A percentile compares a stretch with the other conserved stretches of the same genome.
Evolutionary conservation across 2,888 invertebrate species (phyloP).

Genomic region (Halictus ligatus): DNA sequence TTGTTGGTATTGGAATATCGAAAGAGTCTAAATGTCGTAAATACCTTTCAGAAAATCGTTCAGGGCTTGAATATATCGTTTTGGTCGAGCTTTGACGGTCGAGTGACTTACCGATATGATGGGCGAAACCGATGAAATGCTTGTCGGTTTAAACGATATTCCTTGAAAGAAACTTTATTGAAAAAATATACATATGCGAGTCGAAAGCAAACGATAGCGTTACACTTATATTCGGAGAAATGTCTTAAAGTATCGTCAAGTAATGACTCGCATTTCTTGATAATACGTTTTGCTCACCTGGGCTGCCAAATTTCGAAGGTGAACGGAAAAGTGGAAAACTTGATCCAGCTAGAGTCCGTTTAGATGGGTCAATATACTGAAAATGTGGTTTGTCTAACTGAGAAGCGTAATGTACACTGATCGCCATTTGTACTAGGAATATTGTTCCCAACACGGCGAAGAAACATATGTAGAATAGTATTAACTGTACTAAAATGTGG

Average conservation of each 20-base stretch:
- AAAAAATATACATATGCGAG: not conserved
- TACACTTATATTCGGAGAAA: too few relatives aligned
- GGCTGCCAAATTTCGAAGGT: conserved; percentile 61
- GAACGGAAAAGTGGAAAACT: conserved; percentile 44
- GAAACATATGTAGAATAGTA: conserved; percentile 78
- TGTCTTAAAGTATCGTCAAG: not conserved
- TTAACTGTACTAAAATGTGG: conserved; percentile 67
- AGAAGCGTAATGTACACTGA: conserved; percentile 71
- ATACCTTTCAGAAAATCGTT: conserved; percentile 71
- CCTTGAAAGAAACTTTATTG: conserved; percentile 61
- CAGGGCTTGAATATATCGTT: conserved; percentile 69
- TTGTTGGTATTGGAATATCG: not conserved
- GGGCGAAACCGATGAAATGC: conserved; percentile 69
- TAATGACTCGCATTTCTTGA: not conserved
- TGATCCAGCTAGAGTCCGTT: not conserved
- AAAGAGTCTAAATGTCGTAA: not conserved
- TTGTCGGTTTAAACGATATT: conserved; percentile 73
- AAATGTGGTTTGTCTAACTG: conserved; percentile 73
- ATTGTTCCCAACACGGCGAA: conserved; percentile 74
- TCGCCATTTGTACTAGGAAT: conserved; percentile 76
- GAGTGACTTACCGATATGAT: conserved; percentile 72
- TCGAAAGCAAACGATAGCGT: not conserved
- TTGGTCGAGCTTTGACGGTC: conserved; percentile 46
- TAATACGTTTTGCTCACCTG: conserved; percentile 64
- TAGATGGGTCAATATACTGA: conserved; percentile 35